These are phyloP conservation scores for Hypselothyrea guttata DNA, from an alignment of 2,888 invertebrate species.

Conservation along the genomic window DNA sequence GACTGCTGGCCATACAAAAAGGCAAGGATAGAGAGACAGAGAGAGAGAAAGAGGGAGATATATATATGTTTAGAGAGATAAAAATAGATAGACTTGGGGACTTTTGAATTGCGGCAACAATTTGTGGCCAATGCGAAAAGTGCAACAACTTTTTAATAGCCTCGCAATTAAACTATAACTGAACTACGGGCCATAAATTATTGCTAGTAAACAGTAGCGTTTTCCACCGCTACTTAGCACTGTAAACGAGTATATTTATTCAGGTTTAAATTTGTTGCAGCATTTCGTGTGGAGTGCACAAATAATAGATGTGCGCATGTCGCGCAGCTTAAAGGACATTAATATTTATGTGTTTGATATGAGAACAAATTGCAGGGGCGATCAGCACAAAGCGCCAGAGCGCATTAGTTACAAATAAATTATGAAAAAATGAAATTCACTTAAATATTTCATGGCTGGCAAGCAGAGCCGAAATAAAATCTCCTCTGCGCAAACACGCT, in stretches of 20 bases:
- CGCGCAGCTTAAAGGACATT: conserved; percentile 54
- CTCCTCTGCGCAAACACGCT: conserved; percentile 39
- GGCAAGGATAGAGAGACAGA: neutral
- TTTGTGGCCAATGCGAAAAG: conserved; percentile 47
- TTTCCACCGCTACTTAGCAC: too few relatives aligned
- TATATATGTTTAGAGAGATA: too few relatives aligned
- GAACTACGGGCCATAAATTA: conserved; percentile 35
- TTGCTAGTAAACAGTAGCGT: neutral
- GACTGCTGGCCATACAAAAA: conserved; percentile 22
- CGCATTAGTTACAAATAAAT: conserved; percentile 69
- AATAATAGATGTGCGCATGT: conserved; percentile 61
- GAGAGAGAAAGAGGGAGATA: neutral
- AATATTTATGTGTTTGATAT: conserved; percentile 52
- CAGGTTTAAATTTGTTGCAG: conserved; percentile 5
- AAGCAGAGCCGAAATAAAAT: conserved; percentile 33
- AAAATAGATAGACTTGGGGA: conserved; percentile 1
- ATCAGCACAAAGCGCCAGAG: conserved; percentile 52
- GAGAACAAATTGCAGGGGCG: conserved; percentile 49
- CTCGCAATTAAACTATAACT: conserved; percentile 54
- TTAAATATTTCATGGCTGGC: conserved; percentile 65
- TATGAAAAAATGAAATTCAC: conserved; percentile 64
- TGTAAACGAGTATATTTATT: neutral
- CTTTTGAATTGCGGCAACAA: conserved; percentile 50
- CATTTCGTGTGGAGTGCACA: conserved; percentile 31
- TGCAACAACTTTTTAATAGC: conserved; percentile 72